Percentiles rank a stretch among this genome's conserved stretches.
These are phyloP conservation scores for Petrolisthes manimaculis DNA, from an alignment of 2,888 invertebrate genomes.

Conservation along the genomic window DNA sequence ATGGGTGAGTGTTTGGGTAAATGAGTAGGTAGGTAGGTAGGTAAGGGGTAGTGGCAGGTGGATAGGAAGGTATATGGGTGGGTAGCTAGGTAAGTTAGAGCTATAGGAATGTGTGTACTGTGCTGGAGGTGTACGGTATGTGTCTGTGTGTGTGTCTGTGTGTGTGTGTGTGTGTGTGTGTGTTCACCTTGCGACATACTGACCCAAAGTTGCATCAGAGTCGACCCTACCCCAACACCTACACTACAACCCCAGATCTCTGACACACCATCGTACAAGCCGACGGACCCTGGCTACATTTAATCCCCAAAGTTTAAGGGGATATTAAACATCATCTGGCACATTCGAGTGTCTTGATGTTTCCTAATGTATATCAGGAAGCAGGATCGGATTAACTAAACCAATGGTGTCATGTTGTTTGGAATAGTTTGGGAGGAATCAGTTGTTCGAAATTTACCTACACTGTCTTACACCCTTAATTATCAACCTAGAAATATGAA, in stretches of 20 bases:
- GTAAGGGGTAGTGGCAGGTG: neutral
- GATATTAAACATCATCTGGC: too few relatives aligned
- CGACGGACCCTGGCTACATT: too few relatives aligned
- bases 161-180: neutral
- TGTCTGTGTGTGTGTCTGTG: neutral
- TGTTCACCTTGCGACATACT: too few relatives aligned
- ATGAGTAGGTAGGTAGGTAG: neutral
- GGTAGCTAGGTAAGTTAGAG: neutral
- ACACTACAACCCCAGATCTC: too few relatives aligned
- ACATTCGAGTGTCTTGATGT: too few relatives aligned
- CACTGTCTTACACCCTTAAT: too few relatives aligned
- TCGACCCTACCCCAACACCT: too few relatives aligned
- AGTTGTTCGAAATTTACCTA: neutral
- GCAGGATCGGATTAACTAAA: neutral
- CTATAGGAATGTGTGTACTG: neutral
- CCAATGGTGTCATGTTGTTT: neutral
- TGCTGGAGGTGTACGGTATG: neutral
- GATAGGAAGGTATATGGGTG: neutral
- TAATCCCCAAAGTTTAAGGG: too few relatives aligned
- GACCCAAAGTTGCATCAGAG: too few relatives aligned
- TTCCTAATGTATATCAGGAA: too few relatives aligned
- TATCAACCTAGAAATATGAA: too few relatives aligned
- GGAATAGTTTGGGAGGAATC: slow-evolving; percentile 19
- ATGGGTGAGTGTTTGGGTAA: neutral
- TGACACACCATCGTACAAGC: too few relatives aligned